Conservation (phyloP, 2,888 invertebrate species). For the Blastobasis adustella region DNA sequence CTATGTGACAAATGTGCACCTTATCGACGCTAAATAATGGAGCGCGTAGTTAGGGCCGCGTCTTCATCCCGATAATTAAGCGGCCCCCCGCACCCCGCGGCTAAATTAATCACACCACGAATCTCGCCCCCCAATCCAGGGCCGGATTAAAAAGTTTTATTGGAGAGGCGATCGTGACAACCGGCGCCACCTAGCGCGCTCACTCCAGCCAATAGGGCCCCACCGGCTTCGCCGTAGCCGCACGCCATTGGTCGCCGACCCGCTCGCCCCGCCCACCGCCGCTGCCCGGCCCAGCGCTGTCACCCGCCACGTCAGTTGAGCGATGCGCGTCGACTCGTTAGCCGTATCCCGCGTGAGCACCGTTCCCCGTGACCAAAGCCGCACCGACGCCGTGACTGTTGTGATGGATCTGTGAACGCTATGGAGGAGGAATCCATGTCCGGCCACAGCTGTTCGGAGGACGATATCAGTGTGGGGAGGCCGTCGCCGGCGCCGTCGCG, state of each 20-base stretch:
- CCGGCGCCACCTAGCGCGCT: slow-evolving; percentile 43
- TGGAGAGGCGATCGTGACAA: slow-evolving; percentile 63
- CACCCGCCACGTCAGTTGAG: slow-evolving; percentile 68
- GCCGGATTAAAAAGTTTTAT: slow-evolving; percentile 73
- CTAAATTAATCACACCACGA: slow-evolving; percentile 73
- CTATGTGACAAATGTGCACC: slow-evolving; percentile 66
- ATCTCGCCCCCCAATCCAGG: slow-evolving; percentile 69
- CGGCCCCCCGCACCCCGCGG: slow-evolving; percentile 29
- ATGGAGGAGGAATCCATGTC: slow-evolving; percentile 71
- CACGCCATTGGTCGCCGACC: slow-evolving; percentile 37
- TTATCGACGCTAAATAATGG: slow-evolving; percentile 70
- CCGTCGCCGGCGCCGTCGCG: slow-evolving; percentile 74
- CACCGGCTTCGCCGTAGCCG: slow-evolving; percentile 25
- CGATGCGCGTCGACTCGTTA: slow-evolving; percentile 71
- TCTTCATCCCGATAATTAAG: slow-evolving; percentile 73
- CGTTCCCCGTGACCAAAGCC: slow-evolving; percentile 31
- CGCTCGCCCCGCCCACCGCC: slow-evolving; percentile 40
- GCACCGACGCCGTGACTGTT: slow-evolving; percentile 57
- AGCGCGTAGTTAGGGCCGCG: slow-evolving; percentile 64
- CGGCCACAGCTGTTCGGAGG: slow-evolving; percentile 75
- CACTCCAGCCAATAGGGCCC: slow-evolving; percentile 38
- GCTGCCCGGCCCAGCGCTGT: slow-evolving; percentile 60
- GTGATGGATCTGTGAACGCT: slow-evolving; percentile 67
- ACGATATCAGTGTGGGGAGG: slow-evolving; percentile 88
- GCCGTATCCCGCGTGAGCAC: slow-evolving; percentile 56